Base-by-base conservation (phyloP, 2,888 invertebrate genomes). In the Gymnocheta viridis region DNA sequence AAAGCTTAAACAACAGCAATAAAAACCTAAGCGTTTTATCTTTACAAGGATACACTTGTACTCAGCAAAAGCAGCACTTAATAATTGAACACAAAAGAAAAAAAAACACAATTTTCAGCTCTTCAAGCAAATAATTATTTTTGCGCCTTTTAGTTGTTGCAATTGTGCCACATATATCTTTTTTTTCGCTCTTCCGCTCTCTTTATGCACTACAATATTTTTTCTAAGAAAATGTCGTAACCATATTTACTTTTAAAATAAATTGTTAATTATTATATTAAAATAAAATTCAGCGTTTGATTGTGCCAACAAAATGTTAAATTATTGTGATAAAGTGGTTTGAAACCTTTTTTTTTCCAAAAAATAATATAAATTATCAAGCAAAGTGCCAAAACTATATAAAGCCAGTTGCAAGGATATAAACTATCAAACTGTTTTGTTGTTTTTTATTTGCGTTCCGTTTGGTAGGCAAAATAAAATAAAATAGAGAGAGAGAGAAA, bases 401-500 rank as follows among this genome's bases (percentile, higher is more conserved):
- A 85, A 85, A 86, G 85, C 85, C 84, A 85, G 70, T 86, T 86
- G 86, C 87, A 85, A 86, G 84, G 86, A 87, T 86, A 82, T 85
- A 86, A 87, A 86, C 87, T 87, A 85, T 85, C 78, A 85, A 81
- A 84, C 81, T 84, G 78, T 64, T 84, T 73, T 84, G 64, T 79
- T 79, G 62, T 62, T 79, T 67, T 60, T 44, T 29, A 1, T 12
- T 49, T 60, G 10, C 49, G 14, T 24, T 62, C 44, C 35, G 7
- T 62, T 58, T 58, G 6, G 58, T 58, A 12, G 47, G 10, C 35
- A 58, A 0, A 17, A 47, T 4, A 14, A 41, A 44, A 44, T 4
- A 22, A 38, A 22, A 22, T 22, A 2, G 27, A n/a, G 35, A 35
- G 3, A 3, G 9, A 5, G 47, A 19, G 24, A 38, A 51, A 60